Evolutionary conservation across 2,797 vertebrate genomes (phyloP), one percentile per base, ranked within the genome.

Genomic region (Bradypodion ventrale): DNA sequence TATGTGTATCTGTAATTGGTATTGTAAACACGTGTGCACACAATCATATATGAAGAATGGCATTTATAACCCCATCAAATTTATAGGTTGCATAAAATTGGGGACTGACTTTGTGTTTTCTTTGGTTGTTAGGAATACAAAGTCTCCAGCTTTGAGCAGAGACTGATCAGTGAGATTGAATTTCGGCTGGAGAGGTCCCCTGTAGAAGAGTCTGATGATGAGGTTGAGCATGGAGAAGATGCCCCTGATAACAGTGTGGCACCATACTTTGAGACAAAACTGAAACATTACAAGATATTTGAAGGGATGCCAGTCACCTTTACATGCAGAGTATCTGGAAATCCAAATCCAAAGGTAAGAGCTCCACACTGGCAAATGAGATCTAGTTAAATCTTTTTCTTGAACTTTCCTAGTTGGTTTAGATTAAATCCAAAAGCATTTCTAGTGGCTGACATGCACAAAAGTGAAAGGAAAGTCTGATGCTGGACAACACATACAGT

Each of bases 101-200:
- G 29, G 27, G 6, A 7, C 73, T 95, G 83, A 94, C 59, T 3
- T n/a, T 52, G 29, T 65, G 29, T 46, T 63, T 89, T 90, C 89
- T 56, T 78, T 87, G 0, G 91, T 86, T 88, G 69, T 75, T 85
- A 99, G 99, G 98, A 99, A 83, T 99, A 99, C 93, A 99, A 98
- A 91, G 98, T 99, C 74, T 99, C 98, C 89, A 99, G 98, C 94
- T 99, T 99, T 68, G 99, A 99, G 93, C 99, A 99, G 95, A 97
- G 99, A 25, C 94, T 99, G 87, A 99, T 99, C 94, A 98, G 98
- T 75, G 98, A 99, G 93, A 99, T 99, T 1, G 99, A 99, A 91
- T 99, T 98, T 91, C 96, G 98, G 0, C 95, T 99, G 90, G 98
- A 99, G 92, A 97, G 98, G 35, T 99, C 98, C 19, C 97, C 97